Evolutionary conservation across 2,113 vertebrate genomes (phyloP).

Genomic region (Agelaius tricolor): DNA sequence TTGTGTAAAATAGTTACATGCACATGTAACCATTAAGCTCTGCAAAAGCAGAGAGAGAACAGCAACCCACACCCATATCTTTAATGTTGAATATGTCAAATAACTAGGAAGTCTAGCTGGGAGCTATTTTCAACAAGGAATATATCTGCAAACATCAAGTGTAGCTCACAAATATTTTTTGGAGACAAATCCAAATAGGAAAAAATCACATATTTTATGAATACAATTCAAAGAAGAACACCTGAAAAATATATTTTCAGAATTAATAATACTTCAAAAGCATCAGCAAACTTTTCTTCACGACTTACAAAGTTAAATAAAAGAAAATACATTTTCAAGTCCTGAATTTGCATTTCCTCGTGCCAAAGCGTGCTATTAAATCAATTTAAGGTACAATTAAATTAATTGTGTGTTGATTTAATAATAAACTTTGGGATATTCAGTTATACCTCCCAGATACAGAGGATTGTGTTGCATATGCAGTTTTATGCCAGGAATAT

Average conservation of each 20-base stretch:
- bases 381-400: background rate
- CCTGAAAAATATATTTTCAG: background rate
- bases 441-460: background rate
- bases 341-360: background rate
- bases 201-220: background rate
- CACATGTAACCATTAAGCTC: background rate
- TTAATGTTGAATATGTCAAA: background rate
- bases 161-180: background rate
- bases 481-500: background rate
- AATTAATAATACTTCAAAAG: background rate
- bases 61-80: background rate
- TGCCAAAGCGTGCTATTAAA: background rate
- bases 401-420: background rate
- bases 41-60: background rate
- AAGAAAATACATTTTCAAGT: background rate
- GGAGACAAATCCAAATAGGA: background rate
- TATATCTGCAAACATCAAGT: background rate
- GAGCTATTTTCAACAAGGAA: background rate
- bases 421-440: background rate
- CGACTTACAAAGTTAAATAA: background rate
- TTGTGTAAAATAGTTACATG: background rate
- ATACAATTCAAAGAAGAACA: background rate
- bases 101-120: background rate
- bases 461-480: background rate
- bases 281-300: background rate